Evolutionary conservation across 2,888 invertebrate species (phyloP), one percentile per base, ranked within the genome.

Genomic region (Hydropsyche betteni): DNA sequence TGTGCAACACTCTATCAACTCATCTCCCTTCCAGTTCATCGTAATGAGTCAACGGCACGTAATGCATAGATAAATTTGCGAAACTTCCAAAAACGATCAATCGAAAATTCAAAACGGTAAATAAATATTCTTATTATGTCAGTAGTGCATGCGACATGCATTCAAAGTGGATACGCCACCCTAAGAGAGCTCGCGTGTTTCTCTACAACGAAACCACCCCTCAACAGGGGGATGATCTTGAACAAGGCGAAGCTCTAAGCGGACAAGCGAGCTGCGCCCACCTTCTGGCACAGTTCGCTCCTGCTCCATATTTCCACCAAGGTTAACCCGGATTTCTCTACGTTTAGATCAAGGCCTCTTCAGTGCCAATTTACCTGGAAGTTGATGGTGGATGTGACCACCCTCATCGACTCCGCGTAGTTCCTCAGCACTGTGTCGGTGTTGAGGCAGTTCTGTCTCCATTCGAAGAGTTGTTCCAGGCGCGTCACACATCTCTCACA

Each of bases 391-490:
- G 90, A 89, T 5, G 91, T 90, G 78, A 91, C 89, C 78, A 90
- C 89, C 81, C 91, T 87, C 87, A 91, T 89, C 78, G 90, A 91
- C 81, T 91, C 91, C 0, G 91, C 91, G 82, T 91, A 92, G 85
- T 91, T 91, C 80, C 91, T 86, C 76, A 92, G 84, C 80, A 91
- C 89, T 12, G 89, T 89, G 83, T 91, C 91, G 6, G 91, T 91
- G 81, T 89, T 89, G 82, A 91, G 86, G 81, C 90, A 91, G 82
- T 88, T 89, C 81, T 90, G 89, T 36, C 91, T 88, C 89, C 91
- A 92, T 81, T 92, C 91, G 84, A 90, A 92, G 80, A 92, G 87
- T 84, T 91, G 90, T 77, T 92, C 91, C 81, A 92, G 84, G 69
- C 90, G 87, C 69, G 89, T 88, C 80, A 91, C 85, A 83, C 92